Base-by-base conservation (phyloP, 2,797 vertebrate genomes). In the Enteromius trimaculatus region DNA sequence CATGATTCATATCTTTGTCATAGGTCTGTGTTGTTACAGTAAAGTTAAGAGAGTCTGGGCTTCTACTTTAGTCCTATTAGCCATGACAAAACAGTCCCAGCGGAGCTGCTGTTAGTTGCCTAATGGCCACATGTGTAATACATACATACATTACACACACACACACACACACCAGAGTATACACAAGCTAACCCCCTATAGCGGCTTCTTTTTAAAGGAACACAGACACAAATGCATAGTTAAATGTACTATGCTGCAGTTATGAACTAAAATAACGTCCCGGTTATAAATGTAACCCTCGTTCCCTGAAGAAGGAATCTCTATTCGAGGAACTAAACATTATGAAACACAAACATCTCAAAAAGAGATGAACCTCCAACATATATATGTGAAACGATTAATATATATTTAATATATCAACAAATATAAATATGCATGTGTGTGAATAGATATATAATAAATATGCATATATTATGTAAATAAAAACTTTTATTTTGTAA, bases 1-100 rank as follows among this genome's bases (percentile, higher is more conserved):
- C 90, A 88, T 91, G 90, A 93, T 93, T 93, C 81, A 92, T 92
- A 88, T 91, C 86, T 88, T 88, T 91, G 90, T 90, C 89, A 81
- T 90, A 77, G 82, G 29, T 91, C 83, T 88, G 86, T 83, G 85
- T 88, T 83, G 77, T 86, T 93, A 90, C 92, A 90, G 92, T 88
- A 91, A 90, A 89, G 90, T 81, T 77, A 51, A 83, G 66, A 79
- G 62, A 77, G 90, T 87, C 77, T 81, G 86, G 86, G 80, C 58
- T 69, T 91, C 89, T 87, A 84, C 87, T 85, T 68, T 39, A 31
- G 72, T 87, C 82, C 79, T 86, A 87, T 88, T 83, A 90, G 37
- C 66, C 70, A 60, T 19, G 77, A 76, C 71, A 62, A 77, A 58
- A 78, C 53, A 81, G 84, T 60, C 81, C 79, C 64, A 75, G 1